A percentile compares a stretch with the other conserved stretches of the same genome.
Evolutionary conservation across 1,140 invertebrate species (phyloP).

Genomic region (Plodia interpunctella): DNA sequence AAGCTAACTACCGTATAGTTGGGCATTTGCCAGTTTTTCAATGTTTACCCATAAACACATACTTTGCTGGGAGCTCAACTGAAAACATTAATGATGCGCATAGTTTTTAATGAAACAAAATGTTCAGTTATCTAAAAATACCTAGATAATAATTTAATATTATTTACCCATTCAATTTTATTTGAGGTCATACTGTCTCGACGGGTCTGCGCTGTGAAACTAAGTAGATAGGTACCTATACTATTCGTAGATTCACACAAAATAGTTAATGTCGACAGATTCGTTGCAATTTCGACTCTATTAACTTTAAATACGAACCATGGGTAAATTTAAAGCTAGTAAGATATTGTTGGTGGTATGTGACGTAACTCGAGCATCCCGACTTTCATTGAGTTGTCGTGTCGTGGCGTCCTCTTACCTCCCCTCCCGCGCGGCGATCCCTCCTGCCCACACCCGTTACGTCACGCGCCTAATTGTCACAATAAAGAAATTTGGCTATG

Average conservation of each 20-base stretch:
- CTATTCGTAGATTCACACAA: neutral
- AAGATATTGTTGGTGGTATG: neutral
- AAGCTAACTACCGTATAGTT: conserved; percentile 1
- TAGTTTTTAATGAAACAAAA: conserved; percentile 1
- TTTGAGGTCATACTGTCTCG: conserved; percentile 12
- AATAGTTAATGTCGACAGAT: neutral
- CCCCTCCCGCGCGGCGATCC: conserved; percentile 28
- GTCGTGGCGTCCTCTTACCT: conserved; percentile 16
- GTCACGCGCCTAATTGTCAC: conserved; percentile 39
- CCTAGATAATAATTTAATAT: neutral
- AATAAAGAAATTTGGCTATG: conserved; percentile 14
- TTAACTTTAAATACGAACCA: neutral
- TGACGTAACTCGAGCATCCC: conserved; percentile 24
- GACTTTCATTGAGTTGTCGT: conserved; percentile 35
- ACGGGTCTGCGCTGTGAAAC: conserved; percentile 4
- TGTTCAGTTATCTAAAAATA: neutral
- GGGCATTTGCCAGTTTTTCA: neutral
- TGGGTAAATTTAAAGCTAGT: neutral
- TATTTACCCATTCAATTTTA: conserved; percentile 8
- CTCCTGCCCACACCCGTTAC: conserved; percentile 31
- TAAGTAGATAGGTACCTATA: no score
- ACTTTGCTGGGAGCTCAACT: neutral
- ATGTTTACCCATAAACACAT: conserved; percentile 6
- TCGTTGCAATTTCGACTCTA: neutral
- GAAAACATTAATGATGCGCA: neutral